Percentiles rank a stretch among this genome's conserved stretches.
These are phyloP conservation scores for Tetramorium bicarinatum DNA, from an alignment of 2,888 invertebrate genomes.

Conservation along the genomic window DNA sequence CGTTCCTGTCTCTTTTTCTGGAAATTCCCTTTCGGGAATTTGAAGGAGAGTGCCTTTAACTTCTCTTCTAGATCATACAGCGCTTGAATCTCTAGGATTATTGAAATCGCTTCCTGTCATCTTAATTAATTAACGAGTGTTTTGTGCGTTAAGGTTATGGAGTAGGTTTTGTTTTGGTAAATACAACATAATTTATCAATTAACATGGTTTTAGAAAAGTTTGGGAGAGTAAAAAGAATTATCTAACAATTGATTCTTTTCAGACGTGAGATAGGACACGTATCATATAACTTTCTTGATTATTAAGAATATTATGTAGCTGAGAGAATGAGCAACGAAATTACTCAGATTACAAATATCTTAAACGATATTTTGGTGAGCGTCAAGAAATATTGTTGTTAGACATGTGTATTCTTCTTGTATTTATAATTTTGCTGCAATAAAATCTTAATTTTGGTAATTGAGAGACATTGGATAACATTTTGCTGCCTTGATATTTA, in stretches of 20 bases:
- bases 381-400: constrained; percentile 53
- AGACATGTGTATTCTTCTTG: neutral
- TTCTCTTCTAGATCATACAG: neutral
- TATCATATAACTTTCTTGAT: neutral
- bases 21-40: no score
- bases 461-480: neutral
- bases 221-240: neutral
- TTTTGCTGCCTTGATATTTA: constrained; percentile 71
- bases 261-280: neutral
- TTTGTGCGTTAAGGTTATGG: neutral
- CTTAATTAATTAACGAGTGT: neutral
- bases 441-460: neutral
- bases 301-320: neutral
- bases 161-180: neutral
- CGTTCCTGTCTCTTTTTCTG: no score
- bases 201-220: neutral
- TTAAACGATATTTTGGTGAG: constrained; percentile 90
- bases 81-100: neutral
- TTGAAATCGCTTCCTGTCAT: neutral
- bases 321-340: constrained; percentile 88
- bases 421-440: neutral
- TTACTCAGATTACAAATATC: constrained; percentile 88
- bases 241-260: neutral
- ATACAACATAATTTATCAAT: neutral
- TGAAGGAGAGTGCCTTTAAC: neutral